Conservation (phyloP, 2,888 invertebrate species). For the Clanis bilineata region DNA sequence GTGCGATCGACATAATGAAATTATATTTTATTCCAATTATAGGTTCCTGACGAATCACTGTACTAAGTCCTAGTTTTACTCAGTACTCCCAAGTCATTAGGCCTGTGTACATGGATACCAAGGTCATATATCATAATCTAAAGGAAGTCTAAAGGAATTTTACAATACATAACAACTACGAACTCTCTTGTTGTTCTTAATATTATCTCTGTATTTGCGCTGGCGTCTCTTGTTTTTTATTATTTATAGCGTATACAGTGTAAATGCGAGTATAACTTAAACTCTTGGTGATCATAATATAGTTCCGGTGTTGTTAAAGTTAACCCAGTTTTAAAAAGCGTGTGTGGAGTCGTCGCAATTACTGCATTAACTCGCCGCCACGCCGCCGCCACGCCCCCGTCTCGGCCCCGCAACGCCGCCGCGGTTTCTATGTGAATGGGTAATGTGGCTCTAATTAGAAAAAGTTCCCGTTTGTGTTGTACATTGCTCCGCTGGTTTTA, state of each 20-base stretch:
- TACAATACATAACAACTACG: too few species aligned
- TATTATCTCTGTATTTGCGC: too few species aligned
- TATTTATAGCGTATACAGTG: neutral
- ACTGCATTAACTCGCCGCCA: neutral
- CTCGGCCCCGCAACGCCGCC: neutral
- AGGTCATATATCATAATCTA: too few species aligned
- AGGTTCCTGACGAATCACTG: too few species aligned
- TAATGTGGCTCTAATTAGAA: constrained; percentile 5
- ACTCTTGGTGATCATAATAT: neutral
- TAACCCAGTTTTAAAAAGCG: neutral
- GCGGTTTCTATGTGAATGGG: neutral
- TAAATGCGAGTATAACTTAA: neutral
- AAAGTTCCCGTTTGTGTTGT: neutral
- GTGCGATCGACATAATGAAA: too few species aligned
- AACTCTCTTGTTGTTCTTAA: too few species aligned
- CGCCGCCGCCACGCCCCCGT: neutral
- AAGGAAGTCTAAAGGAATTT: too few species aligned
- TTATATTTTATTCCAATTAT: too few species aligned
- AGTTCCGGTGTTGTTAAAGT: neutral
- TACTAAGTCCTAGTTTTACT: too few species aligned
- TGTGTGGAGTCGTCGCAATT: neutral
- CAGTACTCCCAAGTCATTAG: too few species aligned
- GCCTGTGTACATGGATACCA: too few species aligned
- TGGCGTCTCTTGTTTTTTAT: neutral
- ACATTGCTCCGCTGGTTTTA: neutral